Conservation (phyloP, 2,113 vertebrate species). For the Psilopsiagon aymara region DNA sequence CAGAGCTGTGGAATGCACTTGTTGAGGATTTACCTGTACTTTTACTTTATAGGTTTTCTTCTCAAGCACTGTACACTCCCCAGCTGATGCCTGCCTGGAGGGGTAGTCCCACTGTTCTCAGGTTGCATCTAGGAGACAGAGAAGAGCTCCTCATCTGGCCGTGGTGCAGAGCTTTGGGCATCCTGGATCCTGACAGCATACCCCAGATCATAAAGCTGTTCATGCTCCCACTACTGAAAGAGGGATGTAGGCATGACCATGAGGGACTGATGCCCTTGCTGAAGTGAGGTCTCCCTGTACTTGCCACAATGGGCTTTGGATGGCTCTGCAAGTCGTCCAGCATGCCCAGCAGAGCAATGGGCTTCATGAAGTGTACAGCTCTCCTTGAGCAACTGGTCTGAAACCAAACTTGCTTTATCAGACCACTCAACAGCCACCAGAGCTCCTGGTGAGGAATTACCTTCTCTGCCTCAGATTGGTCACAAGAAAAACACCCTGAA, state of each 20-base stretch:
- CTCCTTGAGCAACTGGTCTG: neutral
- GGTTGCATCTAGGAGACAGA: neutral
- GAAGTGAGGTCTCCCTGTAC: neutral
- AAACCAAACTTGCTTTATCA: neutral
- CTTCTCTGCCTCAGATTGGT: neutral
- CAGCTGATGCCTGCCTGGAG: neutral
- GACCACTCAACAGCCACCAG: neutral
- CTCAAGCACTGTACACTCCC: neutral
- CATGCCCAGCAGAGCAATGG: accelerated
- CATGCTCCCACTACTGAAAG: neutral
- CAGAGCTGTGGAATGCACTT: neutral
- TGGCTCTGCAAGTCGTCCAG: too few relatives aligned
- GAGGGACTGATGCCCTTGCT: neutral
- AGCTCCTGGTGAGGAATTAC: neutral
- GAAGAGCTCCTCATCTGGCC: neutral
- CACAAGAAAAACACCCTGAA: neutral
- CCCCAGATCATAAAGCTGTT: neutral
- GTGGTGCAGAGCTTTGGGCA: neutral
- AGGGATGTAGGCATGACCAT: neutral
- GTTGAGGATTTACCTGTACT: neutral
- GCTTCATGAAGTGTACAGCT: neutral
- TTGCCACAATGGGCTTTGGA: neutral
- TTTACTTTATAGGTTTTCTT: neutral
- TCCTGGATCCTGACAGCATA: neutral
- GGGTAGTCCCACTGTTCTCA: neutral